phyloP scores from a whole-genome alignment of 2,888 invertebrate species.

The Exephanes ischioxanthus region DNA sequence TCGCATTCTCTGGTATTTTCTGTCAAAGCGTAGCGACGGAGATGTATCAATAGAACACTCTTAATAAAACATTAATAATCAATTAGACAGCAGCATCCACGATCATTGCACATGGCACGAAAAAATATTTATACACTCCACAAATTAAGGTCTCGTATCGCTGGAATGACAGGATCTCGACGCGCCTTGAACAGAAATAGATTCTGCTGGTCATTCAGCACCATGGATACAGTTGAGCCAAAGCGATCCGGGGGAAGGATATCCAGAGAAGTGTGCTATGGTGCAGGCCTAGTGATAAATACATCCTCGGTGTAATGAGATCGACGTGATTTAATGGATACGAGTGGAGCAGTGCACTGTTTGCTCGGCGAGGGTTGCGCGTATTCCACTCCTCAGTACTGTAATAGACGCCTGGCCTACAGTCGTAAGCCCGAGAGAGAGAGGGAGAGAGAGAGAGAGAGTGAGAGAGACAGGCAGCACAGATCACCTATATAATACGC shows the following conservation, averaged over 20 bases:
- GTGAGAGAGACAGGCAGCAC: neutral
- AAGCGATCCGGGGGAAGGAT: constrained; percentile 29
- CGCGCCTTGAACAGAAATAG: constrained; percentile 65
- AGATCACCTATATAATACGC: constrained; percentile 59
- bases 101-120: neutral
- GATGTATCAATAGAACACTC: neutral
- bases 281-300: constrained; percentile 64
- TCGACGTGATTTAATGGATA: constrained; percentile 69
- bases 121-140: neutral
- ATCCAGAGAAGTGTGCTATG: constrained; percentile 39
- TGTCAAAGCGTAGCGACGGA: neutral
- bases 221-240: constrained; percentile 61
- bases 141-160: neutral
- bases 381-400: constrained; percentile 36
- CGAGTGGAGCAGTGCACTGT: constrained; percentile 61
- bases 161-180: constrained; percentile 57
- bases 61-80: neutral
- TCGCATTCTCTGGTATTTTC: neutral
- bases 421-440: constrained; percentile 33
- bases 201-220: constrained; percentile 64
- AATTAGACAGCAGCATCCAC: neutral
- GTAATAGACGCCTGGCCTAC: constrained; percentile 37
- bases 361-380: constrained; percentile 30
- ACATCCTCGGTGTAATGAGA: constrained; percentile 69
- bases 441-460: neutral